Evolutionary conservation across 2,888 invertebrate genomes (phyloP).

Genomic region (Tiliacea aurago): DNA sequence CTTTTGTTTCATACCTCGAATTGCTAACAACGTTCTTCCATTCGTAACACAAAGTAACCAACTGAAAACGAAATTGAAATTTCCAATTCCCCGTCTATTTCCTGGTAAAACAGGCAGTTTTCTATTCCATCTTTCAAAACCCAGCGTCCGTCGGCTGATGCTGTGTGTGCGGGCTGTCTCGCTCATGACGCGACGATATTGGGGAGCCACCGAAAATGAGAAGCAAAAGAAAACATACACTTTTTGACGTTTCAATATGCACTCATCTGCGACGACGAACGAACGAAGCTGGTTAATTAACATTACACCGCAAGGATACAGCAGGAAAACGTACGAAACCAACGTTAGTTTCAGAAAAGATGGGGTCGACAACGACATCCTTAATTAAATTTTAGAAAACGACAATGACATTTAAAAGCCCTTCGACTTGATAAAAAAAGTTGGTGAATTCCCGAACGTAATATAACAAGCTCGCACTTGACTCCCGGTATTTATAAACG

Average conservation of each 20-base stretch:
- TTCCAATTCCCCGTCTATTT: conserved; percentile 87
- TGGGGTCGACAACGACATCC: conserved; percentile 15
- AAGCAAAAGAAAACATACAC: conserved; percentile 86
- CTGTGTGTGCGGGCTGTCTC: conserved; percentile 82
- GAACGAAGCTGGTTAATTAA: conserved; percentile 80
- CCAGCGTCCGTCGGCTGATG: conserved; percentile 74
- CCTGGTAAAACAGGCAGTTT: conserved; percentile 86
- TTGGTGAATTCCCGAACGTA: conserved; percentile 78
- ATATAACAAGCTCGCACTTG: conserved; percentile 85
- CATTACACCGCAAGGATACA: conserved; percentile 51
- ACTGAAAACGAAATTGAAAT: conserved; percentile 84
- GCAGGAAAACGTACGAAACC: conserved; percentile 32
- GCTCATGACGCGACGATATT: conserved; percentile 85
- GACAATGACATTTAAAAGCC: conserved; percentile 77
- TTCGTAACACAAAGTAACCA: conserved; percentile 79
- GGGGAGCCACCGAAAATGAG: conserved; percentile 87
- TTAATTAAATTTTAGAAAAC: conserved; percentile 56
- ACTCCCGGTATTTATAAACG: conserved; percentile 87
- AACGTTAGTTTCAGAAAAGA: conserved; percentile 35
- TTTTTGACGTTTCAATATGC: conserved; percentile 90
- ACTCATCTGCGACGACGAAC: conserved; percentile 80
- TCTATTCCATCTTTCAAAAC: conserved; percentile 85
- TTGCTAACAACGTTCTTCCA: conserved; percentile 70
- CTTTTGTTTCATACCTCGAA: conserved; percentile 51
- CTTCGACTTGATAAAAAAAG: conserved; percentile 81